phyloP scores from a whole-genome alignment of 2,888 invertebrate species.

The Lottia scabra region DNA sequence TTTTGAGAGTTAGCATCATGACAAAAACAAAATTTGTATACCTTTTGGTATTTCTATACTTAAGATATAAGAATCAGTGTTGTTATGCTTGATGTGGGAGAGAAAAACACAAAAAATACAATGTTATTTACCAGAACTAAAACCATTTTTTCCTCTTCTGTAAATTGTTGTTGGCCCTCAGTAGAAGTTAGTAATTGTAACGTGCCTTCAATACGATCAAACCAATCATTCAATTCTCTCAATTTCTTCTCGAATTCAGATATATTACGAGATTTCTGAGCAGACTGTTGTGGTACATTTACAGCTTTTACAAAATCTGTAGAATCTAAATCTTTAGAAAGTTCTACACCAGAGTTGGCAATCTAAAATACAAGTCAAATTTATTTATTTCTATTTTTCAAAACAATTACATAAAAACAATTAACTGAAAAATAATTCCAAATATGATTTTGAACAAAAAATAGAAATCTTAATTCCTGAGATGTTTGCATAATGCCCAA shows the following conservation, averaged over 20 bases:
- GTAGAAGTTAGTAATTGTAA: conserved; percentile 57
- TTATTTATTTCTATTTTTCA: no score
- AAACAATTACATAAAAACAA: no score
- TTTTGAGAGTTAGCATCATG: no score
- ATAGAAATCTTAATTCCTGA: no score
- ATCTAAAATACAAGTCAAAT: conserved; percentile 59
- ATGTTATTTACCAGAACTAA: conserved; percentile 55
- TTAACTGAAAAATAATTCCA: no score
- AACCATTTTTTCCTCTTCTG: conserved; percentile 72
- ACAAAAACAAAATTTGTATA: no score
- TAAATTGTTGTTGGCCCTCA: conserved; percentile 73
- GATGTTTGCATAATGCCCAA: no score
- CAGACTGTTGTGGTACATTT: conserved; percentile 30
- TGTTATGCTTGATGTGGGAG: no score
- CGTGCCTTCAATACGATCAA: conserved; percentile 63
- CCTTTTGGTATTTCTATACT: no score
- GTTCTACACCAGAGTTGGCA: conserved; percentile 63
- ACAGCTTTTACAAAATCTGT: conserved; percentile 37
- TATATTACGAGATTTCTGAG: conserved; percentile 37
- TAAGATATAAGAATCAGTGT: no score
- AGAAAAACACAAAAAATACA: neutral
- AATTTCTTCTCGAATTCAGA: conserved; percentile 62
- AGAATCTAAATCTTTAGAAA: conserved; percentile 43
- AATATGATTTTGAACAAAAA: no score
- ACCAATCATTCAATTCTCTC: conserved; percentile 61